Conservation (phyloP, 1,140 invertebrate genomes). For the Rhopalosiphum maidis region DNA sequence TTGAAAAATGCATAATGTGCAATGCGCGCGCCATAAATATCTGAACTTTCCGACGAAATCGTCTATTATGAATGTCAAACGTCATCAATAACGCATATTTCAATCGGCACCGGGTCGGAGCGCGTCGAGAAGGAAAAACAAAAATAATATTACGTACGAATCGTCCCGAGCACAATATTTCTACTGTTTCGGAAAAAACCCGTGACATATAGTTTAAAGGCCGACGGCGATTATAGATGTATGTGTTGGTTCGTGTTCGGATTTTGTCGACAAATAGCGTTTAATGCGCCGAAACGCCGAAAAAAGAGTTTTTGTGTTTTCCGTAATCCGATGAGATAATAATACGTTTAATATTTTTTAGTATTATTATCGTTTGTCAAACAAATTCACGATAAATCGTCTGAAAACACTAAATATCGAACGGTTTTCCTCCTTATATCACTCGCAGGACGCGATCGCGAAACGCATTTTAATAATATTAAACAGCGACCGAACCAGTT, state of each 20-base stretch:
- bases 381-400: too few relatives aligned
- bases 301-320: too few relatives aligned
- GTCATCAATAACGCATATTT: constrained; percentile 8
- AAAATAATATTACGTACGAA: not conserved
- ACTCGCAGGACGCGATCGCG: too few relatives aligned
- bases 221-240: not conserved
- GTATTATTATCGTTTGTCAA: too few relatives aligned
- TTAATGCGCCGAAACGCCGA: too few relatives aligned
- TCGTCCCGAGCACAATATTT: not conserved
- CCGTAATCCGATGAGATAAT: too few relatives aligned
- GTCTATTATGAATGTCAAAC: not conserved
- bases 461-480: not conserved
- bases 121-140: not conserved
- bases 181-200: not conserved
- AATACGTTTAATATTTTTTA: too few relatives aligned
- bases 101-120: not conserved
- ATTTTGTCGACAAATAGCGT: too few relatives aligned
- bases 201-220: not conserved
- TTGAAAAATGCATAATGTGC: not conserved
- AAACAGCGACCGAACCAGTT: not conserved
- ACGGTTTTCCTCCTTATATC: too few relatives aligned
- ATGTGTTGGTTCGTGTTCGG: too few relatives aligned
- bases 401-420: too few relatives aligned
- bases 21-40: not conserved
- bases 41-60: not conserved